Percentiles rank a stretch among this genome's conserved stretches.
These are phyloP conservation scores for Scaptodrosophila latifasciaeformis DNA, from an alignment of 2,888 invertebrate genomes.

Conservation along the genomic window DNA sequence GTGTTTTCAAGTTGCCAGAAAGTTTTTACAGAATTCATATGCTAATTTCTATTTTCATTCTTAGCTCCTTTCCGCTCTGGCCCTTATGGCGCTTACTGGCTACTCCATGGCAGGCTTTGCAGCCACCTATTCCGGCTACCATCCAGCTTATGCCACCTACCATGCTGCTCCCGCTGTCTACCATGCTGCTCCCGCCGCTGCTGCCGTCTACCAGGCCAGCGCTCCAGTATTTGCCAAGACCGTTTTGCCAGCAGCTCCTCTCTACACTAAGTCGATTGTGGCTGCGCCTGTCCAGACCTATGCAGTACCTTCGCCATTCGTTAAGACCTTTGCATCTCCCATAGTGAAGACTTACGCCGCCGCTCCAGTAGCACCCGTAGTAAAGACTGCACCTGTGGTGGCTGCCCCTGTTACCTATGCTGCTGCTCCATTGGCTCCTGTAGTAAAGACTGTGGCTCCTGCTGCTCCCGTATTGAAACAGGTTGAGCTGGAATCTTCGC, in stretches of 20 bases:
- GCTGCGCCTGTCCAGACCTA: constrained; percentile 25
- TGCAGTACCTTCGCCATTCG: constrained; percentile 16
- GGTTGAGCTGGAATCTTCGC: constrained; percentile 63
- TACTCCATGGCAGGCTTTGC: constrained; percentile 54
- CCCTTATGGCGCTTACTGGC: constrained; percentile 55
- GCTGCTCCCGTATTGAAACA: constrained; percentile 45
- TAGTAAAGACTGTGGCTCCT: constrained; percentile 9
- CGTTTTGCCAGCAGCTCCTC: constrained; percentile 27
- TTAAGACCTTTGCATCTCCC: constrained; percentile 10
- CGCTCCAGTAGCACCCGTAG: constrained; percentile 11
- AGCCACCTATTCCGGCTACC: constrained; percentile 63
- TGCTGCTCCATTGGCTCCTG: constrained; percentile 25
- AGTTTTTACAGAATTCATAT: too few species aligned
- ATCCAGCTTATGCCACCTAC: constrained; percentile 54
- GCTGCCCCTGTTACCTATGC: constrained; percentile 27
- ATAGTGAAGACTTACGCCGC: constrained; percentile 30
- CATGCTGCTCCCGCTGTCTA: constrained; percentile 43
- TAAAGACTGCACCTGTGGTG: constrained; percentile 26
- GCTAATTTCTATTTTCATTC: too few species aligned
- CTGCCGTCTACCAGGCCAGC: constrained; percentile 20
- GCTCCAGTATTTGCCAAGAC: constrained; percentile 24
- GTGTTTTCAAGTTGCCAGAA: too few species aligned
- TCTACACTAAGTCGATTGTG: constrained; percentile 42
- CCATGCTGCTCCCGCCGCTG: constrained; percentile 30
- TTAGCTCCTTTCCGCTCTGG: constrained; percentile 55